Base-by-base conservation (phyloP, 2,797 vertebrate genomes). In the Pelochelys cantorii region DNA sequence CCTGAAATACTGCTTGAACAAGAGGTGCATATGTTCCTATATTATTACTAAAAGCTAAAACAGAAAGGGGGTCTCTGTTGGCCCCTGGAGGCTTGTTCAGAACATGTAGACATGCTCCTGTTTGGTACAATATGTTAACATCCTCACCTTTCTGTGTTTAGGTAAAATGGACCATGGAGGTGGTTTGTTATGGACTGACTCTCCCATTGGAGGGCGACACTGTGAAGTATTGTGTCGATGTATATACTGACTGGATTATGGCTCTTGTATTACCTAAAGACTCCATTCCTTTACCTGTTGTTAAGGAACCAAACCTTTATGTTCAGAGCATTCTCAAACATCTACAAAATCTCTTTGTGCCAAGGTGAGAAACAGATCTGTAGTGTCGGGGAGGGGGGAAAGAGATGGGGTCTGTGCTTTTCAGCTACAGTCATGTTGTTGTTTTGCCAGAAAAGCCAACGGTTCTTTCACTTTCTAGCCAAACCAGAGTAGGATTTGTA, bases 151-250 rank as follows among this genome's bases (percentile, higher is more conserved):
- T 86, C 48, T 94, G 96, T 96, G 42, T 53, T 83, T 95, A 99
- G 99, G 99, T 99, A 95, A 99, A 99, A 98, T 99, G 99, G 99
- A 99, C 99, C 7, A 99, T 99, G 99, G 99, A 99, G 97, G 99
- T 99, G 90, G 98, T 99, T 96, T 99, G 98, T 96, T 99, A 99
- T 4, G 99, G 99, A 75, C 94, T 99, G 94, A 99, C 99, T 4
- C 98, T 99, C 86, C 98, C 99, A 88, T 96, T 99, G 97, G 99
- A 99, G 5, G 98, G 98, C 59, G 99, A 99, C 90, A 99, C 98
- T 42, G 99, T 99, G 95, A 99, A 99, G 92, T 97, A 98, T 84
- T 99, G 99, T 90, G 99, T 99, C 92, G 99, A 99, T 25, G 98
- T 99, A 52, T 99, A 99, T 97, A 99, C 98, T 31, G 99, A 99